Evolutionary conservation across 2,113 vertebrate species (phyloP), one percentile per base, ranked within the genome.

Genomic region (Glaucidium brasilianum): DNA sequence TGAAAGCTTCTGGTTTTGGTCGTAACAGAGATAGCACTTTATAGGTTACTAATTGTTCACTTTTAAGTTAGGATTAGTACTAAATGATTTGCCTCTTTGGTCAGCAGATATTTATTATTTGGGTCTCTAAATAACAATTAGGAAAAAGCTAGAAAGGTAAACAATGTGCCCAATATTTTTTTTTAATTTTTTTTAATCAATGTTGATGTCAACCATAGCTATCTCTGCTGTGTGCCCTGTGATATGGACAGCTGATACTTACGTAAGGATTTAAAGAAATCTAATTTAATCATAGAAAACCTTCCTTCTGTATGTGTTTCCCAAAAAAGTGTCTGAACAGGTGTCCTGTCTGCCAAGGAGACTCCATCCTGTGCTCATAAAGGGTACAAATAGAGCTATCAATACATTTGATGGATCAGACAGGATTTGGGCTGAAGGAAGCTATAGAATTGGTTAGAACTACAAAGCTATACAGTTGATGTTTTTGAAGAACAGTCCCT

Each of bases 321-420:
- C 25, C 6, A 11, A 66, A 85, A 39, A 67, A 25, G 4, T 19
- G 27, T 45, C 19, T 50, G 41, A 64, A 53, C 72, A 47, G 4
- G 10, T 66, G 6, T 14, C 15, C 25, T 37, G 0, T 59, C 22
- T 84, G 63, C 64, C 6, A 35, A 50, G 29, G 7, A 67, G 52
- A 50, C 55, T 47, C 32, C 10, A 19, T 67, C 23, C 23, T 0
- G 0, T 73, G 34, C 16, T 72, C 19, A 4, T 50, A 81, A 71
- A 84, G 18, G 3, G 10, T 43, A 25, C 21, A 22, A 19, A 30
- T 6, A 85, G 53, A 76, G 5, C 49, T 39, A 35, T n/a, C 12
- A 88, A 72, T 68, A 12, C 8, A 3, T 83, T 55, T 39, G 35
- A 37, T 79, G 49, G 30, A 22, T 87, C 3, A 1, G 34, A 39